Conservation (phyloP, 2,888 invertebrate species). For the Carcina quercana region DNA sequence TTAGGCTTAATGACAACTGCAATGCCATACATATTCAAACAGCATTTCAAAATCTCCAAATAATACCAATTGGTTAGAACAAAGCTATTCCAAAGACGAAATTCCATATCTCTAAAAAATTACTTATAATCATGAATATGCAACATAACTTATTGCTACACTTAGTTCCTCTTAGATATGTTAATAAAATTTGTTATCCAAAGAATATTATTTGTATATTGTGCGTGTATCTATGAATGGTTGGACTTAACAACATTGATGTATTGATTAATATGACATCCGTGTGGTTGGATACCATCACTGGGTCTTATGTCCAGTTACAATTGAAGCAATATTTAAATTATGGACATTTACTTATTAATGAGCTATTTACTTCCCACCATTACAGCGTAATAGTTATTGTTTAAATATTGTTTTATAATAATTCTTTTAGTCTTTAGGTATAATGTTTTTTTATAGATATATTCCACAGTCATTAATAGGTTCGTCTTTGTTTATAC, state of each 20-base stretch:
- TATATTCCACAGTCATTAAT: conserved; percentile 73
- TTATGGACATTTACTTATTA: conserved; percentile 50
- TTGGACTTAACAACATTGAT: conserved; percentile 49
- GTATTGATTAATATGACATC: conserved; percentile 46
- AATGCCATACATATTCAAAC: conserved; percentile 60
- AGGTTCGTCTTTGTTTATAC: conserved; percentile 58
- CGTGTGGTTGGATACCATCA: conserved; percentile 31
- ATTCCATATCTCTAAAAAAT: conserved; percentile 18
- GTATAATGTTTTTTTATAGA: conserved; percentile 49
- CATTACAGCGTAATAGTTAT: conserved; percentile 58
- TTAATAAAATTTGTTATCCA: conserved; percentile 70
- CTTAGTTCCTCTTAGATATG: conserved; percentile 71
- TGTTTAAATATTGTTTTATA: conserved; percentile 66
- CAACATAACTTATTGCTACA: conserved; percentile 33
- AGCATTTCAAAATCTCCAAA: conserved; percentile 55
- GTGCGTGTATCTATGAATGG: conserved; percentile 55
- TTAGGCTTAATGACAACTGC: conserved; percentile 54
- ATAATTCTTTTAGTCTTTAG: conserved; percentile 59
- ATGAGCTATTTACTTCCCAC: conserved; percentile 61
- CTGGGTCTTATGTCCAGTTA: conserved; percentile 43
- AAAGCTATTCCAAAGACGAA: conserved; percentile 27
- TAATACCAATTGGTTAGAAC: conserved; percentile 27
- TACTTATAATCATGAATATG: not conserved
- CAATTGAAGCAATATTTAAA: conserved; percentile 65
- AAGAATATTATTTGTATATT: conserved; percentile 56